A percentile compares a stretch with the other conserved stretches of the same genome.
Conservation (phyloP, 2,888 invertebrate species). For the Dione juno region DNA sequence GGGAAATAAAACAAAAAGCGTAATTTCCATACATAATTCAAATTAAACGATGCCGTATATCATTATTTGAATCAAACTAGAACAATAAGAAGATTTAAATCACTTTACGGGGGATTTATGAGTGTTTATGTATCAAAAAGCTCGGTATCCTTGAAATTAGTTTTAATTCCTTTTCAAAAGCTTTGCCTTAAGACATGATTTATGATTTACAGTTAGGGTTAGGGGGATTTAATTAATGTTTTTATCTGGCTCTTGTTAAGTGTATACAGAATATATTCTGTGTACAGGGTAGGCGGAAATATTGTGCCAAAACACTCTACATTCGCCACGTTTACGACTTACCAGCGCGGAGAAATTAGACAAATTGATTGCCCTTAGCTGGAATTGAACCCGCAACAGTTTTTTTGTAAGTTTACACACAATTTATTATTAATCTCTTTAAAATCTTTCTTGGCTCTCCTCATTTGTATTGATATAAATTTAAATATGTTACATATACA, state of each 20-base stretch:
- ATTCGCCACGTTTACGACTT: no score
- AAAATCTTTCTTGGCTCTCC: no score
- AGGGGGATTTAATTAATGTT: conserved; percentile 10
- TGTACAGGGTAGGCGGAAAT: no score
- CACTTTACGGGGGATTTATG: conserved; percentile 54
- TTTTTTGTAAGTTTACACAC: no score
- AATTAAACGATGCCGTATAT: conserved; percentile 47
- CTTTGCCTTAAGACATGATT: conserved; percentile 31
- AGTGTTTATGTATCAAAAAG: conserved; percentile 40
- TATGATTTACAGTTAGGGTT: conserved; percentile 25
- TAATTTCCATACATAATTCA: conserved; percentile 36
- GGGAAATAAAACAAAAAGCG: not conserved
- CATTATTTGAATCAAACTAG: conserved; percentile 29
- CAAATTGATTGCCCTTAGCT: no score
- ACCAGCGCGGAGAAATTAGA: not conserved
- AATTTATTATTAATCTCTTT: no score
- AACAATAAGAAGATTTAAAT: conserved; percentile 66
- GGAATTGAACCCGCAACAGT: not conserved
- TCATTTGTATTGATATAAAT: no score
- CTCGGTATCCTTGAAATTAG: conserved; percentile 35
- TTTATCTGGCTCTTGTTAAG: not conserved
- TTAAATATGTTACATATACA: no score
- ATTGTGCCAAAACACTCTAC: no score
- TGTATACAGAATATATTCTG: not conserved
- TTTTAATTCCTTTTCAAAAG: conserved; percentile 44